These are phyloP conservation scores for Prionace glauca DNA, from an alignment of 2,797 vertebrate genomes.

Conservation along the genomic window DNA sequence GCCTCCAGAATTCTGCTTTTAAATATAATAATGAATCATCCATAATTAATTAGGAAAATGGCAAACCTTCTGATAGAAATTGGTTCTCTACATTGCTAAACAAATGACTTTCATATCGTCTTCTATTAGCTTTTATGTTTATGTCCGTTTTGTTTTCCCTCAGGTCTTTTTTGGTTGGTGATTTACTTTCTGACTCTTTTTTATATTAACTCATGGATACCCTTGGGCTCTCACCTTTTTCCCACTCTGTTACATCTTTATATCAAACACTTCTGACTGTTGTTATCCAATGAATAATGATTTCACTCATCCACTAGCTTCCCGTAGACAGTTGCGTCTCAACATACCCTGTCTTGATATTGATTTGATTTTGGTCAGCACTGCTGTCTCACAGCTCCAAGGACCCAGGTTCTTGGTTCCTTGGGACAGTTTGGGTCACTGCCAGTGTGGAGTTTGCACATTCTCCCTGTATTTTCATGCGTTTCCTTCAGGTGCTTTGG, in stretches of 20 bases:
- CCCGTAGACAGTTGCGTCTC: background rate
- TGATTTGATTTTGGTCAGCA: no score
- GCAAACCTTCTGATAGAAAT: background rate
- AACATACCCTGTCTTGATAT: no score
- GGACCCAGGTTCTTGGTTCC: no score
- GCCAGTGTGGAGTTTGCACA: no score
- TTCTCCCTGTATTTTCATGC: no score
- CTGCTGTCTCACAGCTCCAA: no score
- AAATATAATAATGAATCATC: background rate
- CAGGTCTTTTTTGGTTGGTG: background rate
- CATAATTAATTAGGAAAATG: background rate
- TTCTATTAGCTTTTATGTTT: background rate
- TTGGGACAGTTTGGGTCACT: no score
- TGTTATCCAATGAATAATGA: background rate
- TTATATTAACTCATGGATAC: background rate
- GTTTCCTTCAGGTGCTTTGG: no score
- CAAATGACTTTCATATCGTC: background rate
- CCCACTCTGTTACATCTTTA: background rate
- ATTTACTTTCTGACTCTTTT: background rate
- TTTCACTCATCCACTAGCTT: background rate
- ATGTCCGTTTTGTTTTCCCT: background rate
- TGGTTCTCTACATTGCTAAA: background rate
- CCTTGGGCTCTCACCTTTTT: background rate
- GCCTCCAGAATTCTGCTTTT: background rate
- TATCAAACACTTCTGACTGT: background rate